Conservation (phyloP, 2,888 invertebrate species). For the Ptilodon capucinus region DNA sequence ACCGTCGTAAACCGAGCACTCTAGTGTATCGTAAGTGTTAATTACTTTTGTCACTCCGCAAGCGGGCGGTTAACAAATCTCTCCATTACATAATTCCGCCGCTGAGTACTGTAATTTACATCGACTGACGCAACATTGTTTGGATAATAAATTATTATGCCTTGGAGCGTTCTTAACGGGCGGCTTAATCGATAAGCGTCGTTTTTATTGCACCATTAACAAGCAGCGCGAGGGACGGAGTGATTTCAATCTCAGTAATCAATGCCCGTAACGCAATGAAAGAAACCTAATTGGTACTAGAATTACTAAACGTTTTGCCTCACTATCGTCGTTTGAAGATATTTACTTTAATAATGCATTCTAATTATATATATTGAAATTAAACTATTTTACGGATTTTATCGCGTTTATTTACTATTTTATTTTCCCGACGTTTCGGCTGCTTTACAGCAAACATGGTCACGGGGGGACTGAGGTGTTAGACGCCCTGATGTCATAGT, state of each 20-base stretch:
- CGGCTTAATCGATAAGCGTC: constrained; percentile 76
- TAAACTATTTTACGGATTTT: too few relatives aligned
- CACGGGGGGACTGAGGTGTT: too few relatives aligned
- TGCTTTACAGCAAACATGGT: too few relatives aligned
- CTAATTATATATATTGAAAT: too few relatives aligned
- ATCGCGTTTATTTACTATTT: too few relatives aligned
- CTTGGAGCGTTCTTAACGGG: constrained; percentile 72
- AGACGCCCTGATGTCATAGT: too few relatives aligned
- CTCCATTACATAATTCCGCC: constrained; percentile 64
- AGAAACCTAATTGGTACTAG: constrained; percentile 57
- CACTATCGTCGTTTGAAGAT: too few relatives aligned
- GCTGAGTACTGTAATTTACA: constrained; percentile 71
- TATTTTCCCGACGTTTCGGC: too few relatives aligned
- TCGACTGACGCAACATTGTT: constrained; percentile 71
- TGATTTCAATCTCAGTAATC: constrained; percentile 78
- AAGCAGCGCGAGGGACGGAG: constrained; percentile 65
- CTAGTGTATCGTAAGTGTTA: constrained; percentile 77
- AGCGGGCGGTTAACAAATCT: constrained; percentile 73
- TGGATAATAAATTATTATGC: constrained; percentile 74
- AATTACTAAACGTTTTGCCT: too few relatives aligned
- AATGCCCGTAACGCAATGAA: constrained; percentile 58
- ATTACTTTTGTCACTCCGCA: constrained; percentile 77
- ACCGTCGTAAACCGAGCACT: constrained; percentile 66
- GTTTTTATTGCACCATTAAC: constrained; percentile 80
- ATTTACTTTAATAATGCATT: too few relatives aligned